Evolutionary conservation across 2,888 invertebrate species (phyloP).

Genomic region (Tridacna gigas): DNA sequence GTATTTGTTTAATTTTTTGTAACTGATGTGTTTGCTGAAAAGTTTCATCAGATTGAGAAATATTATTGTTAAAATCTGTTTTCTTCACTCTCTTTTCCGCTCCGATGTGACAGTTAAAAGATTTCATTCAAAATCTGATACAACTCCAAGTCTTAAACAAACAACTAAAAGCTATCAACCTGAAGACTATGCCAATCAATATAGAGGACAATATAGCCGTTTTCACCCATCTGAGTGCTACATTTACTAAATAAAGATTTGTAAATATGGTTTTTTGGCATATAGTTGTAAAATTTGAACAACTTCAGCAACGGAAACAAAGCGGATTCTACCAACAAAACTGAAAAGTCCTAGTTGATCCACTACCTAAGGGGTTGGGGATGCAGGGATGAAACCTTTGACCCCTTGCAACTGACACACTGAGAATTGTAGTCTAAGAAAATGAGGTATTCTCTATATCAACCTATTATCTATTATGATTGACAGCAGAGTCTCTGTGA

Average conservation of each 20-base stretch:
- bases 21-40: no score
- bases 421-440: no score
- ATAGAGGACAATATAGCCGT: neutral
- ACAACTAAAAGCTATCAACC: neutral
- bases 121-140: neutral
- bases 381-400: no score
- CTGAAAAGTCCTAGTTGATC: neutral
- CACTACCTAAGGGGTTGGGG: neutral
- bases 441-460: no score
- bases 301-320: neutral
- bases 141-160: neutral
- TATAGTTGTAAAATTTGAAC: neutral
- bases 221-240: neutral
- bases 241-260: neutral
- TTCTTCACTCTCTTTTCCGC: no score
- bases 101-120: neutral
- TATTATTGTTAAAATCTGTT: no score
- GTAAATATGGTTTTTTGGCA: neutral
- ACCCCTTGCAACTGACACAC: no score
- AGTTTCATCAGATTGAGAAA: no score
- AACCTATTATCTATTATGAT: no score
- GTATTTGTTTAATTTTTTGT: no score
- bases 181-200: neutral
- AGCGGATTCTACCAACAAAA: neutral
- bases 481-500: no score